Conservation (phyloP, 2,888 invertebrate species). For the Caenorhabditis uteleia region DNA sequence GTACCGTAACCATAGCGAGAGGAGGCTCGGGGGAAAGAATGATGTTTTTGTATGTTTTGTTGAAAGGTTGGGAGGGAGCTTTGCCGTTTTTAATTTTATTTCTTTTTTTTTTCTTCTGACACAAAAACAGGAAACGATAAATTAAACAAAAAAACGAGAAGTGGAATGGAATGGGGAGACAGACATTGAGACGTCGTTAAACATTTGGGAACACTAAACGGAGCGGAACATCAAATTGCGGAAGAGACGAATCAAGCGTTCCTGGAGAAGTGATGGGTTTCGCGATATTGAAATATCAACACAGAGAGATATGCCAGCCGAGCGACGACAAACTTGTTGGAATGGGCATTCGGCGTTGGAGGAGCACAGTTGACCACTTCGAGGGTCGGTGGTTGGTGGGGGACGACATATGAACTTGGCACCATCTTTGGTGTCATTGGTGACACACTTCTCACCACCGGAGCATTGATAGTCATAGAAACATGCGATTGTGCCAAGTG, state of each 20-base stretch:
- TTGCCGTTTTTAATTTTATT: not conserved
- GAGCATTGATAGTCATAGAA: slow-evolving; percentile 51
- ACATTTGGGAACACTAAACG: not conserved
- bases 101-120: not conserved
- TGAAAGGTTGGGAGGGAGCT: too few relatives aligned
- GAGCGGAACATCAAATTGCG: slow-evolving; percentile 39
- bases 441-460: slow-evolving; percentile 48
- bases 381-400: slow-evolving; percentile 36
- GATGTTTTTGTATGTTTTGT: too few relatives aligned
- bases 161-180: not conserved
- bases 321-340: slow-evolving; percentile 47
- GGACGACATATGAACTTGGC: slow-evolving; percentile 34
- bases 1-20: too few relatives aligned
- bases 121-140: slow-evolving; percentile 6
- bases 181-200: not conserved
- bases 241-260: slow-evolving; percentile 39
- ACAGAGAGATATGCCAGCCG: slow-evolving; percentile 38
- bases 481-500: slow-evolving; percentile 33
- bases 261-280: slow-evolving; percentile 37
- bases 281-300: slow-evolving; percentile 36
- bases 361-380: slow-evolving; percentile 37
- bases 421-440: slow-evolving; percentile 7
- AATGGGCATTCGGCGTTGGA: slow-evolving; percentile 47
- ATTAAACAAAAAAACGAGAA: not conserved
- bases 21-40: too few relatives aligned